Evolutionary conservation across 2,888 invertebrate species (phyloP).

Genomic region (Archips crataeganus): DNA sequence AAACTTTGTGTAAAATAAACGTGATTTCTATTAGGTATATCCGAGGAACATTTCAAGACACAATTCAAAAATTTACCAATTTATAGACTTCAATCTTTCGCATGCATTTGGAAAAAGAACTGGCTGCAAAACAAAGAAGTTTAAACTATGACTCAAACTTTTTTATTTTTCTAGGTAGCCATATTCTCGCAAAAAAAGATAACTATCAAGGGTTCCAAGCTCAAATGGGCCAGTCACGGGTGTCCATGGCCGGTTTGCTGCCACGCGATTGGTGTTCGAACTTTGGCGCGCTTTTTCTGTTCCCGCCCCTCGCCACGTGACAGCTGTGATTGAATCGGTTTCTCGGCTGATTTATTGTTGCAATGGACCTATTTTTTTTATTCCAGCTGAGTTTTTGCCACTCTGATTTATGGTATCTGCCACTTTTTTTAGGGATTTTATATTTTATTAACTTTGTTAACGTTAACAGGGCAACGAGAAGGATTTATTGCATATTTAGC

Average conservation of each 20-base stretch:
- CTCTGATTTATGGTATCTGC: conserved; percentile 71
- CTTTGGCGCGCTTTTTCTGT: conserved; percentile 82
- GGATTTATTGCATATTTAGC: conserved; percentile 4
- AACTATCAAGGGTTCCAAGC: conserved; percentile 77
- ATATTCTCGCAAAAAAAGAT: conserved; percentile 57
- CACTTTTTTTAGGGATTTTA: conserved; percentile 46
- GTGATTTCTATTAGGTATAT: neutral
- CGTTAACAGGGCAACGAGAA: conserved; percentile 10
- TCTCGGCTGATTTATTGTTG: conserved; percentile 75
- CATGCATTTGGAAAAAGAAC: neutral
- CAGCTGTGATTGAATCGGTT: conserved; percentile 82
- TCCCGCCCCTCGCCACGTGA: conserved; percentile 77
- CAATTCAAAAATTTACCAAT: neutral
- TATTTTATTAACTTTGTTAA: conserved; percentile 33
- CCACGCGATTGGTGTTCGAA: conserved; percentile 79
- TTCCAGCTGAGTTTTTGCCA: conserved; percentile 59
- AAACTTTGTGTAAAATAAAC: neutral
- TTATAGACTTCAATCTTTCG: neutral
- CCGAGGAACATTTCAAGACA: neutral
- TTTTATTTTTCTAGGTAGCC: conserved; percentile 31
- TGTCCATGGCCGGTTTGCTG: conserved; percentile 60
- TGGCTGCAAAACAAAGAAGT: neutral
- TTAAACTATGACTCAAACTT: conserved; percentile 29
- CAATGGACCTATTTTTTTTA: conserved; percentile 61
- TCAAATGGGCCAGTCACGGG: conserved; percentile 77